phyloP scores from a whole-genome alignment of 1,140 invertebrate species.

The Theocolax elegans region DNA sequence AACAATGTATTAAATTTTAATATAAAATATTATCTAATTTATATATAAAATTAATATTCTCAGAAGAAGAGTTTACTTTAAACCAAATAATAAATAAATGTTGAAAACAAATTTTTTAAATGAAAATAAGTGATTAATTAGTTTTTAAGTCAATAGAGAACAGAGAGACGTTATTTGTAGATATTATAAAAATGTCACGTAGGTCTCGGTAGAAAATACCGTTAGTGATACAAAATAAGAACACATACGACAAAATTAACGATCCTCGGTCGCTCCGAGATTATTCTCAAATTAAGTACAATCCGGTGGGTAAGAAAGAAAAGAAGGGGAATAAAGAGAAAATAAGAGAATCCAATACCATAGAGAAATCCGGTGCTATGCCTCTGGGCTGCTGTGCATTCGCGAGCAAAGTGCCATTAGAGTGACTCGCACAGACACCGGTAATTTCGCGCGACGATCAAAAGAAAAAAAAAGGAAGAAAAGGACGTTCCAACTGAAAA shows the following conservation, averaged over 20 bases:
- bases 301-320: background rate
- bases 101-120: too few relatives aligned
- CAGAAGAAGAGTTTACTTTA: too few relatives aligned
- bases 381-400: conserved; percentile 1
- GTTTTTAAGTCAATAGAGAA: too few relatives aligned
- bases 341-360: background rate
- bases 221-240: too few relatives aligned
- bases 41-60: background rate
- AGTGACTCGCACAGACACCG: conserved; percentile 34
- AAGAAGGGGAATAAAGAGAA: conserved; percentile 21
- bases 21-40: background rate
- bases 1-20: background rate
- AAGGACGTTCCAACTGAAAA: conserved; percentile 18
- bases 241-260: background rate
- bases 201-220: too few relatives aligned
- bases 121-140: too few relatives aligned
- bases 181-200: too few relatives aligned
- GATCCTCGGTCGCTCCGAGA: background rate
- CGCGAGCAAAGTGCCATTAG: conserved; percentile 25
- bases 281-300: conserved; percentile 30
- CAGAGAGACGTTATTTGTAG: too few relatives aligned
- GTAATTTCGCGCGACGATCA: conserved; percentile 40
- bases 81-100: too few relatives aligned
- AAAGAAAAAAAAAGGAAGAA: conserved; percentile 13
- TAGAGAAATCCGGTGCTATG: conserved; percentile 13